phyloP scores from a whole-genome alignment of 23 tunicate species.

The Aplidium turbinatum region DNA sequence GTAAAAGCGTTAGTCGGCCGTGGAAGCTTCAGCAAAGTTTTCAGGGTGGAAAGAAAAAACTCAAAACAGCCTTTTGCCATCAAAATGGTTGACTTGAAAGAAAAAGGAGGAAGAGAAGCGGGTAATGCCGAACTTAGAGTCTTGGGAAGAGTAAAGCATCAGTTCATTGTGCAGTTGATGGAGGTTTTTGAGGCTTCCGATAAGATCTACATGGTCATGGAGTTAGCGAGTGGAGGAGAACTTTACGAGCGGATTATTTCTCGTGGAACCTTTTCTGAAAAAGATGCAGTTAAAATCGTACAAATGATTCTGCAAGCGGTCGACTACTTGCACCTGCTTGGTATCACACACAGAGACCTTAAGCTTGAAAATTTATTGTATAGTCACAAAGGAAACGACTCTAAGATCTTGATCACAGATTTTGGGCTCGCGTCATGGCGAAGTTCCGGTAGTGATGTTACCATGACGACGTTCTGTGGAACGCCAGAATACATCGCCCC shows the following conservation, averaged over 20 bases:
- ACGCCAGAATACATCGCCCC: slow-evolving; percentile 31
- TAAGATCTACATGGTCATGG: slow-evolving; percentile 42
- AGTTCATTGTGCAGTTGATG: slow-evolving; percentile 73
- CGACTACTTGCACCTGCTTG: slow-evolving; percentile 2
- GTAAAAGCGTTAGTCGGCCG: slow-evolving; percentile 85
- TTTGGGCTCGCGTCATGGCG: slow-evolving; percentile 24
- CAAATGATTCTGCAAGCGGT: slow-evolving; percentile 52
- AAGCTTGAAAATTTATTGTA: slow-evolving; percentile 16
- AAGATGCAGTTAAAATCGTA: slow-evolving; percentile 62
- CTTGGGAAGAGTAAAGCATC: slow-evolving; percentile 71
- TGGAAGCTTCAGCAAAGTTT: slow-evolving; percentile 81
- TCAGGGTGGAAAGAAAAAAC: slow-evolving; percentile 72
- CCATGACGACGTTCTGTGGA: slow-evolving; percentile 12
- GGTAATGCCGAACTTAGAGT: slow-evolving; percentile 86
- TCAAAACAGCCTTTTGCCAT: slow-evolving; percentile 78
- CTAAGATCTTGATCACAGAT: slow-evolving; percentile 10
- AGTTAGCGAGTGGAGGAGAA: slow-evolving; percentile 77
- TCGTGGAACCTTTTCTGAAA: slow-evolving; percentile 53
- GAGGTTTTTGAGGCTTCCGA: slow-evolving; percentile 81
- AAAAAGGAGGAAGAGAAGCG: slow-evolving; percentile 71
- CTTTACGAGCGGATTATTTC: slow-evolving; percentile 68
- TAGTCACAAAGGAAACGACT: not conserved
- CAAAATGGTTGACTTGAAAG: slow-evolving; percentile 82
- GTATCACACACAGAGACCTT: slow-evolving; percentile 24
- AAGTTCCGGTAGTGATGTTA: slow-evolving; percentile 12